Evolutionary conservation across 1,140 invertebrate genomes (phyloP), one percentile per base, ranked within the genome.

Genomic region (Neelides sp.): DNA sequence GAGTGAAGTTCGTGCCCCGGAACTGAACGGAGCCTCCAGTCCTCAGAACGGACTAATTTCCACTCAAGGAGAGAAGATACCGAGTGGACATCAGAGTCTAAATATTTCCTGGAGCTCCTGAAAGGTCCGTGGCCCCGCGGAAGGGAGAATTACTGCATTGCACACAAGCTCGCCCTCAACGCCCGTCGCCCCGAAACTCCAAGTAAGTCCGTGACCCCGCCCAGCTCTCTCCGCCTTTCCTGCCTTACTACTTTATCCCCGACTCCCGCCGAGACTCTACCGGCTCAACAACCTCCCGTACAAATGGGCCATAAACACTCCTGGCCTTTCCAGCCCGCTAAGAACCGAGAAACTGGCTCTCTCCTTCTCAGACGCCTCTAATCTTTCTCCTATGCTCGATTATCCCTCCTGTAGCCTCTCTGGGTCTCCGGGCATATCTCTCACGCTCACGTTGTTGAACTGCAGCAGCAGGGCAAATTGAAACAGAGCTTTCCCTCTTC

Each of bases 1-100:
- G 45, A 30, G 45, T 35, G 32, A 47, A 47, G 26, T 30, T 47
- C 45, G 30, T 47, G 7, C 37, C 45, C 23, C 32, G 42, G 27
- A 27, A 45, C 30, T 32, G 34, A 45, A 22, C 42, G 13, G 42
- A 32, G 27, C 34, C 42, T 32, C 30, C 27, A 17, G 4, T 5
- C 7, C n/a, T 28, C n/a, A n/a, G n/a, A n/a, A n/a, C n/a, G n/a
- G n/a, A n/a, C n/a, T n/a, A n/a, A n/a, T n/a, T n/a, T n/a, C n/a
- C n/a, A n/a, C n/a, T n/a, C n/a, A n/a, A n/a, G n/a, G n/a, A n/a
- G n/a, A n/a, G n/a, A n/a, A n/a, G n/a, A n/a, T n/a, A n/a, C n/a
- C n/a, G n/a, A n/a, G n/a, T n/a, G n/a, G n/a, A n/a, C n/a, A n/a
- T n/a, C n/a, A n/a, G n/a, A n/a, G n/a, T n/a, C n/a, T n/a, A n/a